phyloP scores from a whole-genome alignment of 2,888 invertebrate genomes.

The Polydesmus complanatus region DNA sequence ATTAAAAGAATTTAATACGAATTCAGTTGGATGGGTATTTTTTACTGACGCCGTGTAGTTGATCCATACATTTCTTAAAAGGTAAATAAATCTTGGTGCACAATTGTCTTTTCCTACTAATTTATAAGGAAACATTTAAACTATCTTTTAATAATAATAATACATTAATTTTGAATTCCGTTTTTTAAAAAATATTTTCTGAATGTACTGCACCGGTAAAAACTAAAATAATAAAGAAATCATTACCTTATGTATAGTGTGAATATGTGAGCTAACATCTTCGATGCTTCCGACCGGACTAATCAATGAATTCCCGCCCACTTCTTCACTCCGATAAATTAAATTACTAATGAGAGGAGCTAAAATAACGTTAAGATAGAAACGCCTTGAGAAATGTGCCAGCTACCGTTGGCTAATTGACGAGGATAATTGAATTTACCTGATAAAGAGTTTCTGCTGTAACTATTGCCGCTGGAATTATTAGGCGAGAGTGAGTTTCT shows the following conservation, averaged over 20 bases:
- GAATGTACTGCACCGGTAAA: neutral
- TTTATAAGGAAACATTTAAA: too few species aligned
- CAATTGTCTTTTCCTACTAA: too few species aligned
- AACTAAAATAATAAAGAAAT: too few species aligned
- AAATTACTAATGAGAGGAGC: neutral
- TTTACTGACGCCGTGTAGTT: too few species aligned
- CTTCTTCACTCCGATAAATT: neutral
- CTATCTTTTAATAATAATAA: too few species aligned
- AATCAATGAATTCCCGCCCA: neutral
- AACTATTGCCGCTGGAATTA: neutral
- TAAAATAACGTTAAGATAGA: neutral
- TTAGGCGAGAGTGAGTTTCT: neutral
- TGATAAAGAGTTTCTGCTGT: neutral
- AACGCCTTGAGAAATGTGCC: neutral
- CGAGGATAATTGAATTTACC: neutral
- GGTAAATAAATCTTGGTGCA: too few species aligned
- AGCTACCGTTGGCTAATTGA: neutral
- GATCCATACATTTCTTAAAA: too few species aligned
- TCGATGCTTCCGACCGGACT: neutral
- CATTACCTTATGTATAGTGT: neutral
- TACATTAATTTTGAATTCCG: neutral
- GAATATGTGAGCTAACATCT: neutral
- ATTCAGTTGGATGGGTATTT: too few species aligned
- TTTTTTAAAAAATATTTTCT: neutral
- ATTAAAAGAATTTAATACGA: too few species aligned